Conservation (phyloP, 2,888 invertebrate genomes). For the Cistogaster globosa region DNA sequence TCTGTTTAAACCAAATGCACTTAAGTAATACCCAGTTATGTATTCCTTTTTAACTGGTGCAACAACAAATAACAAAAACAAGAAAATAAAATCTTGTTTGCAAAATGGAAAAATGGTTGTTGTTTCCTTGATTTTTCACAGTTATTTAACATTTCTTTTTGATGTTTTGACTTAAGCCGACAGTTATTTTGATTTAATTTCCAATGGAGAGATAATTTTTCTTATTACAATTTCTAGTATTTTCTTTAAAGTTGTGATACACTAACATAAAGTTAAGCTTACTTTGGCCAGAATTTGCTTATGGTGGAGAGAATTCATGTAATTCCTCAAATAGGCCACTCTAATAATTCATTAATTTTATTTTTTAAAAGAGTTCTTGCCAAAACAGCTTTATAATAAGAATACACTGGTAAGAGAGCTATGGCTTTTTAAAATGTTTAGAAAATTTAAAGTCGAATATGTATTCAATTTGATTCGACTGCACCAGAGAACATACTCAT, state of each 20-base stretch:
- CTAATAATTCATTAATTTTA: neutral
- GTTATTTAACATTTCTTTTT: conserved; percentile 73
- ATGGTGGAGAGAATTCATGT: conserved; percentile 39
- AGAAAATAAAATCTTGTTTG: conserved; percentile 65
- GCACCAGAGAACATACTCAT: no score
- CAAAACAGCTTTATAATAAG: no score
- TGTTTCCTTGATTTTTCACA: conserved; percentile 73
- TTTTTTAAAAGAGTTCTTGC: no score
- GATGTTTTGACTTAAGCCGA: conserved; percentile 74
- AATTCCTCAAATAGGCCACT: conserved; percentile 46
- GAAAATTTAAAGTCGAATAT: no score
- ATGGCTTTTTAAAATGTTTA: no score
- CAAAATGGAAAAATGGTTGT: conserved; percentile 72
- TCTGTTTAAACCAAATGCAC: neutral
- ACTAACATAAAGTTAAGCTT: neutral
- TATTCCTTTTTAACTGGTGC: neutral
- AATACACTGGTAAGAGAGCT: no score
- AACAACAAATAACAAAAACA: neutral
- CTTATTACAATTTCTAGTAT: neutral
- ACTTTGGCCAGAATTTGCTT: conserved; percentile 12
- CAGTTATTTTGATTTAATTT: conserved; percentile 73
- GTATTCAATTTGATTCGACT: no score
- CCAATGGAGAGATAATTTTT: conserved; percentile 2
- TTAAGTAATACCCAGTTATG: neutral
- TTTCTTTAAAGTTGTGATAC: neutral